Evolutionary conservation across 35 echinoderm and acorn worm species (phyloP), one percentile per base, ranked within the genome.

Genomic region (Apostichopus californicus): DNA sequence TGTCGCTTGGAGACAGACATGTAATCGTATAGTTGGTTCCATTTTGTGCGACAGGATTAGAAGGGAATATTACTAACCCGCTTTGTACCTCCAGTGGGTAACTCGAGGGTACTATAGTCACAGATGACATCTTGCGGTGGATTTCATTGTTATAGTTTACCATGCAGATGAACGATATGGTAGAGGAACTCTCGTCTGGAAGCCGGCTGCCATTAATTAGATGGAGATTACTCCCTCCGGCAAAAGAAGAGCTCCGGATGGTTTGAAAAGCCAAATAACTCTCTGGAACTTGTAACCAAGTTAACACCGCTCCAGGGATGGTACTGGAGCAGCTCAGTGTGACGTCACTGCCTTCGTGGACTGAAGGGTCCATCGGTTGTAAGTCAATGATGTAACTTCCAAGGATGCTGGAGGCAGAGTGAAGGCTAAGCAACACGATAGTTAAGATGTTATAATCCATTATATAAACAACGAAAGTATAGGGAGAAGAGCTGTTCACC

Each of bases 1-100:
- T 87, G 24, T 87, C 86, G 6, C 20, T 63, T 14, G 86, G 86
- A 14, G 57, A 24, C 9, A 87, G 15, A 52, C 86, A 87, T 8
- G 86, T 87, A 20, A 87, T 11, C 10, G 86, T 87, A 87, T 58
- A 65, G 4, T 87, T 71, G 9, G 86, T 65, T 26, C 86, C 86
- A 21, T 87, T 87, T 87, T 57, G 58, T 71, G 86, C 86, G 56
- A 87, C 86, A 14, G 86, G 86, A 66, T 68, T 87, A 6, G 86
- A 21, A 24, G 86, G 86, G 23, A 87, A 87, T 66, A 87, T 71
- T 21, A 64, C 20, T 20, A 87, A 18, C 2, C 64, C 55, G 15
- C 26, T 87, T 87, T 87, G 57, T 22, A 46, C 57, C 64, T 22
- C 54, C 54, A 68, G 21, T n/a, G 57, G 57, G n/a, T 11, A 18